These are phyloP conservation scores for Boloria selene DNA, from an alignment of 2,888 invertebrate species.

Conservation along the genomic window DNA sequence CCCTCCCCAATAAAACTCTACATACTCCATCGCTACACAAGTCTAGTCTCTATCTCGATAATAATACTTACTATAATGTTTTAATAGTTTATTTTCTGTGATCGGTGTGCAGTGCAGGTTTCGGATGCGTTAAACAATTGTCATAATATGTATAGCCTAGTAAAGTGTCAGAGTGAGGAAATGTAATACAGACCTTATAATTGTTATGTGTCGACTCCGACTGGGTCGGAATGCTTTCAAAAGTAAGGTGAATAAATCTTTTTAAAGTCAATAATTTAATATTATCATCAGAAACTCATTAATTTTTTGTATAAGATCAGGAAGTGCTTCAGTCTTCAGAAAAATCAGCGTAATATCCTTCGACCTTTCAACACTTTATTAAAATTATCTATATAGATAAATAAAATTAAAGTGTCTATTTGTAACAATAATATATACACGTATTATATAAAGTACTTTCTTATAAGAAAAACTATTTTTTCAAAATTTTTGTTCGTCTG, in stretches of 20 bases:
- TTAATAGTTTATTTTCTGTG: neutral
- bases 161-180: conserved; percentile 26
- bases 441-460: too few species aligned
- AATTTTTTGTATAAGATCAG: too few species aligned
- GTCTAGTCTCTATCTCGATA: neutral
- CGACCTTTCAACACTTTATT: too few species aligned
- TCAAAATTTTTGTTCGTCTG: too few species aligned
- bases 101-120: neutral
- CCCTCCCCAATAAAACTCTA: neutral
- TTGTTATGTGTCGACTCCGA: conserved; percentile 9
- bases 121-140: conserved; percentile 14
- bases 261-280: neutral
- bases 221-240: conserved; percentile 3
- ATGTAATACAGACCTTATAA: conserved; percentile 26
- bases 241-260: conserved; percentile 1
- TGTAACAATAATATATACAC: too few species aligned
- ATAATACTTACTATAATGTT: neutral
- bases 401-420: too few species aligned
- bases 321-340: too few species aligned
- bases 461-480: too few species aligned
- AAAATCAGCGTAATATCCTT: too few species aligned
- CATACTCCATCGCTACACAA: neutral
- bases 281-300: too few species aligned
- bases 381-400: too few species aligned
- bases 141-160: conserved; percentile 20